Evolutionary conservation across 2,113 vertebrate species (phyloP).

Genomic region (Cheilinus undulatus): DNA sequence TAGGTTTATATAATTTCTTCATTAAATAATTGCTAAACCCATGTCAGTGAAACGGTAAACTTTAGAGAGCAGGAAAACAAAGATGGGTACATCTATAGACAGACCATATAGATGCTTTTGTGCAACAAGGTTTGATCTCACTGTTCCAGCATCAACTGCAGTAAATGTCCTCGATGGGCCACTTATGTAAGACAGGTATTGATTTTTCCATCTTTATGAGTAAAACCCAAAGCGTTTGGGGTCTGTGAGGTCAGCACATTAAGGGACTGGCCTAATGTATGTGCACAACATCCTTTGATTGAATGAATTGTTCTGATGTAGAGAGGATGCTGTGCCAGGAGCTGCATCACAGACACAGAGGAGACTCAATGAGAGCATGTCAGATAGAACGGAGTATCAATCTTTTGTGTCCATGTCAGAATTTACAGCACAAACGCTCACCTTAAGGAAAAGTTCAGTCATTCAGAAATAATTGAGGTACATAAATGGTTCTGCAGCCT

Average conservation of each 20-base stretch:
- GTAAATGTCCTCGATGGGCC: slow-evolving; percentile 15
- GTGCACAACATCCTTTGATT: background rate
- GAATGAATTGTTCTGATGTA: slow-evolving; percentile 17
- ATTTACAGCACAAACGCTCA: too few species aligned
- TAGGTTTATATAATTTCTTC: too few species aligned
- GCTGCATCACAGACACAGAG: slow-evolving; percentile 11
- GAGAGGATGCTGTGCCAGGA: background rate
- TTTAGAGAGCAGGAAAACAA: too few species aligned
- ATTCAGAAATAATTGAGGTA: too few species aligned
- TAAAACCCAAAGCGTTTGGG: slow-evolving; percentile 2
- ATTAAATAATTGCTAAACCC: too few species aligned
- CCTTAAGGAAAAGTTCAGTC: too few species aligned
- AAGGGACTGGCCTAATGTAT: slow-evolving; percentile 20
- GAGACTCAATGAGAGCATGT: background rate
- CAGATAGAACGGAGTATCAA: background rate
- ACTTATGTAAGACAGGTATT: slow-evolving; percentile 27
- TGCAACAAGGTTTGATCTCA: slow-evolving; percentile 5
- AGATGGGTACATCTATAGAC: too few species aligned
- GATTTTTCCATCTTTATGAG: slow-evolving; percentile 34
- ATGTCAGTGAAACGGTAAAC: too few species aligned
- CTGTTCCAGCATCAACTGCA: slow-evolving; percentile 11
- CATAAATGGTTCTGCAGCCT: background rate
- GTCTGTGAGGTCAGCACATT: slow-evolving; percentile 38
- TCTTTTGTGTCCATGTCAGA: slow-evolving; percentile 11
- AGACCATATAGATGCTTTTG: background rate